phyloP scores from a whole-genome alignment of 2,888 invertebrate genomes.

The Litoditis marina region DNA sequence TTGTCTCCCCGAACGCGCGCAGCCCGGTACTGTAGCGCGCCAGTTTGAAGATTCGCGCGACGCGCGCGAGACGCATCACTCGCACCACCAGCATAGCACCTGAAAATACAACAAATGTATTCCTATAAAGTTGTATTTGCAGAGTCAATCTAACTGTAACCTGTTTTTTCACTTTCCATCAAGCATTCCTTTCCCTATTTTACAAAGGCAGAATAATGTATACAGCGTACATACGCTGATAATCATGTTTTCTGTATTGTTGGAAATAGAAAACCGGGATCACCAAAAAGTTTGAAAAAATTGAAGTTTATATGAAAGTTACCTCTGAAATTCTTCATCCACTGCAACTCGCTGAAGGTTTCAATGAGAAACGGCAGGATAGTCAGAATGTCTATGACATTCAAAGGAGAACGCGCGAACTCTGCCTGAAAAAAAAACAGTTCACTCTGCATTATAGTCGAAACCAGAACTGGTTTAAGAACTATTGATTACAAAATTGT shows the following conservation, averaged over 20 bases:
- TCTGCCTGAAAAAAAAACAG: slow-evolving; percentile 22
- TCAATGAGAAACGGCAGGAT: slow-evolving; percentile 50
- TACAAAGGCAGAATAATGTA: not conserved
- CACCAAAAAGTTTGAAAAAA: no score
- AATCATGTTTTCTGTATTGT: no score
- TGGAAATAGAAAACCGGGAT: no score
- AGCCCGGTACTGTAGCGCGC: slow-evolving; percentile 55
- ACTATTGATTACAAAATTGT: no score
- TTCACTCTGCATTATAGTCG: not conserved
- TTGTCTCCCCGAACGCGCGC: slow-evolving; percentile 57
- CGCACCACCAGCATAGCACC: slow-evolving; percentile 59
- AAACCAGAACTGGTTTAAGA: no score
- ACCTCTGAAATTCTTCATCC: slow-evolving; percentile 51
- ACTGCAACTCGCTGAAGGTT: slow-evolving; percentile 41
- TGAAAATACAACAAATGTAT: slow-evolving; percentile 12
- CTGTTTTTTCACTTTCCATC: not conserved
- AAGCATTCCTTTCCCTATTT: not conserved
- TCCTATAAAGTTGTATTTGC: not conserved
- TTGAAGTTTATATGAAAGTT: not conserved
- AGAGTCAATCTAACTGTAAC: no score
- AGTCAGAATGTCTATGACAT: slow-evolving; percentile 57
- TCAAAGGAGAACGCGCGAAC: slow-evolving; percentile 53
- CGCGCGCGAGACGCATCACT: slow-evolving; percentile 55
- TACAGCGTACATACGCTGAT: no score
- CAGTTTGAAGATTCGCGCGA: slow-evolving; percentile 57